Evolutionary conservation across 2,888 invertebrate genomes (phyloP).

Genomic region (Ophion slaviceki): DNA sequence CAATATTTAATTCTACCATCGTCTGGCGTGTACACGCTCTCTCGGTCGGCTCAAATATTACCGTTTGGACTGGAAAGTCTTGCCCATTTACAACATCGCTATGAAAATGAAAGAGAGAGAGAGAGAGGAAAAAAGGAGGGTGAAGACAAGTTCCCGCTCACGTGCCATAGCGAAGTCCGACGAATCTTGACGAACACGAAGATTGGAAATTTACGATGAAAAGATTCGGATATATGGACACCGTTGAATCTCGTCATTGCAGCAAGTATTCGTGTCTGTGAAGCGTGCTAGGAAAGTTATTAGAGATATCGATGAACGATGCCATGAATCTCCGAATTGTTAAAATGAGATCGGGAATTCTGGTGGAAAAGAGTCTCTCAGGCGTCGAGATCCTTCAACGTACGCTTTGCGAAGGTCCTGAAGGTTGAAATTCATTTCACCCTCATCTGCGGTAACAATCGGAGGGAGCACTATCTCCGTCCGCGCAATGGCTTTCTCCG

Average conservation of each 20-base stretch:
- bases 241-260: slow-evolving; percentile 1
- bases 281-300: slow-evolving; percentile 32
- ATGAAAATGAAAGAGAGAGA: slow-evolving; percentile 34
- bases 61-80: slow-evolving; percentile 17
- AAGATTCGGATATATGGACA: slow-evolving; percentile 8
- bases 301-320: slow-evolving; percentile 53
- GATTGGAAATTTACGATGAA: slow-evolving; percentile 37
- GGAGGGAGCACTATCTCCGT: slow-evolving; percentile 2
- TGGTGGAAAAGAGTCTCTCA: slow-evolving; percentile 23
- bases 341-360: slow-evolving; percentile 61
- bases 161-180: slow-evolving; percentile 34
- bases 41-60: slow-evolving; percentile 20
- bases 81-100: slow-evolving; percentile 34
- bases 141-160: slow-evolving; percentile 5
- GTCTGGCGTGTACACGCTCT: slow-evolving; percentile 40
- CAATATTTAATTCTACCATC: slow-evolving; percentile 68
- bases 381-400: slow-evolving; percentile 1
- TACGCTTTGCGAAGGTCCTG: not conserved
- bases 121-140: slow-evolving; percentile 7
- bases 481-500: slow-evolving; percentile 32
- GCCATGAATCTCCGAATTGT: slow-evolving; percentile 52
- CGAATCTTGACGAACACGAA: slow-evolving; percentile 10
- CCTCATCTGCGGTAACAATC: slow-evolving; percentile 46
- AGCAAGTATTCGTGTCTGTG: not conserved
- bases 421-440: slow-evolving; percentile 45